Evolutionary conservation across 2,113 vertebrate species (phyloP), one percentile per base, ranked within the genome.

Genomic region (Corydoras maculifer): DNA sequence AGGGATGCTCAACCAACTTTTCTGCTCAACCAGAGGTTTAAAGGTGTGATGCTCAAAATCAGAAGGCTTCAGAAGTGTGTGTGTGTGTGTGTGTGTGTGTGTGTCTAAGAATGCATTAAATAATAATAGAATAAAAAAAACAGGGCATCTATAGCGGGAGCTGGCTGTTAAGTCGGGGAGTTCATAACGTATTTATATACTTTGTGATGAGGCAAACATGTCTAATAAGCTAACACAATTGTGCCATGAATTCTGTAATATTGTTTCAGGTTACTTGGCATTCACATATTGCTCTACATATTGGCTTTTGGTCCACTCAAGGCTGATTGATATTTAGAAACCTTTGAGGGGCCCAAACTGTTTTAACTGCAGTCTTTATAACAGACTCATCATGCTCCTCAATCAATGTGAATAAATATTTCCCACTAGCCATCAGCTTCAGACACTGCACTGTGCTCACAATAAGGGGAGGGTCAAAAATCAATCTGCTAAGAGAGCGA

Each of bases 321-420:
- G 35, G 35, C 81, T 84, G 85, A 88, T 83, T 88, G 85, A 85
- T 87, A 85, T 88, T 86, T 86, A 80, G 78, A 86, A 82, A 85
- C 80, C 75, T 83, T 74, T 72, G 75, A 83, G 83, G 82, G 84
- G 82, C 81, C 77, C 84, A 86, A 88, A 83, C 79, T 78, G 82
- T 84, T 86, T 82, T 85, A 88, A 82, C 80, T 85, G 82, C 79
- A 73, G 77, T 74, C 76, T 82, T 83, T 84, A 84, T 83, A 84
- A 88, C 87, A 87, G 82, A 89, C 85, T 85, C 83, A 84, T 88
- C 86, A 83, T 82, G 79, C 79, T 53, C 69, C 72, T 76, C 73
- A 82, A 89, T 89, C 86, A 85, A 90, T 87, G 82, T 77, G 82
- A 87, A 87, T 86, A 87, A 87, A 87, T 87, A 88, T 88, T 89